Conservation (phyloP, 2,797 vertebrate genomes). For the Squalus acanthias region DNA sequence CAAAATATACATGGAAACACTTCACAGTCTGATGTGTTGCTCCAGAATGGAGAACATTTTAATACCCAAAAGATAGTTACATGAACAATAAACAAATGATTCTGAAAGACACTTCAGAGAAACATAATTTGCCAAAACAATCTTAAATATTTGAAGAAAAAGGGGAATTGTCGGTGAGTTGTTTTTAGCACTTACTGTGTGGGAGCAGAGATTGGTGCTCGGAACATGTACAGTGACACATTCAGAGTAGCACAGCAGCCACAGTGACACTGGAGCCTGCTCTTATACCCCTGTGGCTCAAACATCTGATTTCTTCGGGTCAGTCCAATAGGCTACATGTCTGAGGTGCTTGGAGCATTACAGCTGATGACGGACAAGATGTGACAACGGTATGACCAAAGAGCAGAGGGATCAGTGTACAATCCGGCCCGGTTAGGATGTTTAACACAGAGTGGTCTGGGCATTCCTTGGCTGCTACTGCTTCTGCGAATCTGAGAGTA, state of each 20-base stretch:
- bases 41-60: neutral
- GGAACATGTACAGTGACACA: neutral
- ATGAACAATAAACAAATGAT: neutral
- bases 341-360: neutral
- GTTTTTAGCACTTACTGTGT: neutral
- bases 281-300: neutral
- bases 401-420: neutral
- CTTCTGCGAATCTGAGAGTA: neutral
- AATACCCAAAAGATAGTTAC: neutral
- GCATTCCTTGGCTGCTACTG: neutral
- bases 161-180: neutral
- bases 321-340: neutral
- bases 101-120: neutral
- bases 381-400: neutral
- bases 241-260: no score
- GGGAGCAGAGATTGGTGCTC: neutral
- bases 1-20: neutral
- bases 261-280: neutral
- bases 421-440: neutral
- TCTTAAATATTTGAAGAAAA: neutral
- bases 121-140: neutral
- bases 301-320: neutral
- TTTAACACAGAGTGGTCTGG: no score
- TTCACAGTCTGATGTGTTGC: neutral
- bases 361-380: neutral